Evolutionary conservation across 2,113 vertebrate genomes (phyloP).

Genomic region (Haliaeetus leucogaster): DNA sequence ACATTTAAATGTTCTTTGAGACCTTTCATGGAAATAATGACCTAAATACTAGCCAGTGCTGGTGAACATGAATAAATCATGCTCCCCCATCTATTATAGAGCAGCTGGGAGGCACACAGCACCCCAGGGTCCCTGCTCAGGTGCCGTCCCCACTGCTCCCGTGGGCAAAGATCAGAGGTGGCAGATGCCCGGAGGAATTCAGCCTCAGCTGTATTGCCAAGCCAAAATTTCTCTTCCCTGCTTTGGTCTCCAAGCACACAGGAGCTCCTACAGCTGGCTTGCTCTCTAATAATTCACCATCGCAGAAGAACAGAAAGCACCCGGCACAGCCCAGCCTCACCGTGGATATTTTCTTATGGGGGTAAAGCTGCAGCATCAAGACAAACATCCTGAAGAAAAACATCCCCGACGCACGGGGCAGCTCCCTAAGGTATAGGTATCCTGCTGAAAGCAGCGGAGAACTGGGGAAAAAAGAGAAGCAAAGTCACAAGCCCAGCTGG

Average conservation of each 20-base stretch:
- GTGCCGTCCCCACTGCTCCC: not conserved
- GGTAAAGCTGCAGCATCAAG: not conserved
- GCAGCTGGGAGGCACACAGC: not conserved
- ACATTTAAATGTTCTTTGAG: not conserved
- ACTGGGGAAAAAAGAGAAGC: not conserved
- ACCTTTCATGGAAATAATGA: not conserved
- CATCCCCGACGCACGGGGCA: not conserved
- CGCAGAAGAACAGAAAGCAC: too few species aligned
- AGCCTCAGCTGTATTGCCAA: not conserved
- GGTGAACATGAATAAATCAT: not conserved
- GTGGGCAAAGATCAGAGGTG: not conserved
- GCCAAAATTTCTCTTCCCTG: not conserved
- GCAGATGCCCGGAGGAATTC: not conserved
- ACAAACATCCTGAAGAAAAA: not conserved
- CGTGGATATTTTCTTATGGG: accelerated
- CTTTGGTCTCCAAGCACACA: not conserved
- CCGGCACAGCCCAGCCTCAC: not conserved
- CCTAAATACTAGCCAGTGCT: not conserved
- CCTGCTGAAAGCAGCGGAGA: not conserved
- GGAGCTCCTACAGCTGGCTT: not conserved
- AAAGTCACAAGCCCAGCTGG: not conserved
- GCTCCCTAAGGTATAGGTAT: not conserved
- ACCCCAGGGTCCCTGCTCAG: not conserved
- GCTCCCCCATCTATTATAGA: not conserved
- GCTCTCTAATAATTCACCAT: not conserved